Evolutionary conservation across 2,797 vertebrate species (phyloP).

Genomic region (Limnodromus scolopaceus): DNA sequence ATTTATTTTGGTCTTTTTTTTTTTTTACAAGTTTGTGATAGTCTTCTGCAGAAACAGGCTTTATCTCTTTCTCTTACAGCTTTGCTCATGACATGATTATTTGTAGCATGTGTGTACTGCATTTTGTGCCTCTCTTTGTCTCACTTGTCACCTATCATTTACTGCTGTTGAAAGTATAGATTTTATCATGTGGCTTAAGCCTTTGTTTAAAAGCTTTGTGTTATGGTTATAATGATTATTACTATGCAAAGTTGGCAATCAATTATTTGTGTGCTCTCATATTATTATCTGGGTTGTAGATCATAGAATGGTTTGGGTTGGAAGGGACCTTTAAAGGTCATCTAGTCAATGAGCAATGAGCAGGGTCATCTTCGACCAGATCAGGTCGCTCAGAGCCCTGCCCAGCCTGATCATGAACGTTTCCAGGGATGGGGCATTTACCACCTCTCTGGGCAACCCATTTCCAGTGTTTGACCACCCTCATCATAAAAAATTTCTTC

Average conservation of each 20-base stretch:
- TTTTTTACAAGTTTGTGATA: not conserved
- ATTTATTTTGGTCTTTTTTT: not conserved
- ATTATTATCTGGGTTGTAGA: not conserved
- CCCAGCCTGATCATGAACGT: too few species aligned
- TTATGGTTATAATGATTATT: not conserved
- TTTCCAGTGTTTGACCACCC: not conserved
- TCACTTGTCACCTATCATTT: not conserved
- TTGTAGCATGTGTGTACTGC: not conserved
- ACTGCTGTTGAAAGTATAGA: not conserved
- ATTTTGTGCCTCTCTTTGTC: not conserved
- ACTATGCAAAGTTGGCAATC: not conserved
- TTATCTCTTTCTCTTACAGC: not conserved
- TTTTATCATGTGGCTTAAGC: not conserved
- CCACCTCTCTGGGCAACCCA: not conserved
- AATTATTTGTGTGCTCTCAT: not conserved
- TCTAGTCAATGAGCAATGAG: not conserved
- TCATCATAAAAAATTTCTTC: rapidly evolving
- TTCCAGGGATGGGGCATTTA: not conserved
- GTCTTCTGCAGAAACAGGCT: not conserved
- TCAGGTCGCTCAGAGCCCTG: not conserved
- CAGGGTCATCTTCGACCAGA: not conserved
- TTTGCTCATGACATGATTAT: not conserved
- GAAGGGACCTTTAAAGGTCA: not conserved
- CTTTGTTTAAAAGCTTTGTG: not conserved
- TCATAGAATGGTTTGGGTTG: not conserved